Base-by-base conservation (phyloP, 1,140 invertebrate genomes). In the Berghia stephanieae region DNA sequence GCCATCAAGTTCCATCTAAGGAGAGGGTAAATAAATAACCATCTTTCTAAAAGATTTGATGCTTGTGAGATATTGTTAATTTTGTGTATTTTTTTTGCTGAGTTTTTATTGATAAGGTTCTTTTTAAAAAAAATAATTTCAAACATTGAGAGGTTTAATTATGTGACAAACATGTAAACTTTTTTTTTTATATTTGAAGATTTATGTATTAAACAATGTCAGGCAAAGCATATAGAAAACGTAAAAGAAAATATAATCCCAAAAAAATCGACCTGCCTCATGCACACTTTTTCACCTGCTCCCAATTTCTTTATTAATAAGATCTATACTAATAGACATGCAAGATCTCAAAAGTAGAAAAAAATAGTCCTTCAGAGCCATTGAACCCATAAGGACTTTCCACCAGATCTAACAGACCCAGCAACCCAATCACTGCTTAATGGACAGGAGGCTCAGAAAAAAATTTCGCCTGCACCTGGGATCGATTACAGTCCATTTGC, bases 1-100 rank as follows among this genome's bases (percentile, higher is more conserved):
- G 88, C 87, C 36, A 93, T 94, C 60, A 92, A 93, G 82, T 90
- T 90, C 78, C 91, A 93, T 84, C 89, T 93, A 88, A 86, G 93
- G 77, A 89, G 91, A 88, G 93, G 93, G 91, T 92, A 89, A 88
- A 87, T 85, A 78, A 83, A 71, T 63, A 16, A 31, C 10, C 49
- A 52, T 52, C 16, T 24, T 52, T 16, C 1, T 52, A 1, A 21
- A 21, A 21, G 16, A 1, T 52, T 21, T 52, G 3, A 16, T 21
- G 49, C 18, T 24, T 3, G 2, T n/a, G n/a, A n/a, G n/a, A n/a
- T n/a, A n/a, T n/a, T n/a, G n/a, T n/a, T n/a, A n/a, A n/a, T n/a
- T 16, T 52, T 52, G 16, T 52, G 16, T 52, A 16, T 52, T 24
- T 49, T 10, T 49, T 10, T 49, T 49, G 46, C n/a, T 10, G n/a